Conservation (phyloP, 2,113 vertebrate genomes). For the Merops nubicus region DNA sequence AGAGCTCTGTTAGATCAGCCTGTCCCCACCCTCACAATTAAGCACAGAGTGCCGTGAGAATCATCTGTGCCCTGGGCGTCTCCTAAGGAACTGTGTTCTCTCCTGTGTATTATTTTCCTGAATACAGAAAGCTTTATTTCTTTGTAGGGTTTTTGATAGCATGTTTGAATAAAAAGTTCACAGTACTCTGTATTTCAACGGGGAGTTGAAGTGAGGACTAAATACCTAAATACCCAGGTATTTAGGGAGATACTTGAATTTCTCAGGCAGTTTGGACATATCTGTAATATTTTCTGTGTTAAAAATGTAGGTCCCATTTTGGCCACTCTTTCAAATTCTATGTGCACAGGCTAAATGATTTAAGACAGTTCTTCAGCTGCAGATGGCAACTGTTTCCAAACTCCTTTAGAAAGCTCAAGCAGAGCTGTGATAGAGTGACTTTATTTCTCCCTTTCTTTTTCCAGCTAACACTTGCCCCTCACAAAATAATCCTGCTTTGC, state of each 20-base stretch:
- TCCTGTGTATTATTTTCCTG: background rate
- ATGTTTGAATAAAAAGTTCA: background rate
- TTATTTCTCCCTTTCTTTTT: background rate
- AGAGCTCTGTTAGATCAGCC: background rate
- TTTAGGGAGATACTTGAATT: background rate
- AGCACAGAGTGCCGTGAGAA: background rate
- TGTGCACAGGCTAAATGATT: background rate
- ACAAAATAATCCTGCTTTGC: background rate
- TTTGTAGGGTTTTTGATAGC: background rate
- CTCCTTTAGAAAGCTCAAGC: background rate
- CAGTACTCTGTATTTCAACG: background rate
- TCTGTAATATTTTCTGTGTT: background rate
- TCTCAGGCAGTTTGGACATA: background rate
- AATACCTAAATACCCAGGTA: background rate
- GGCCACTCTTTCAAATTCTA: background rate
- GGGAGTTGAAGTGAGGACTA: background rate
- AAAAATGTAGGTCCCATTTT: background rate
- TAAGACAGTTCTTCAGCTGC: background rate
- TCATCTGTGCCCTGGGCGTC: background rate
- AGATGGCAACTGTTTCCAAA: background rate
- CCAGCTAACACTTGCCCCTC: background rate
- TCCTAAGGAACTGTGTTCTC: background rate
- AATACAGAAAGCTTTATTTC: background rate
- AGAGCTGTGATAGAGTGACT: background rate
- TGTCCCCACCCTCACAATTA: background rate